Base-by-base conservation (phyloP, 2,797 vertebrate species). In the Jordanella pulchra region DNA sequence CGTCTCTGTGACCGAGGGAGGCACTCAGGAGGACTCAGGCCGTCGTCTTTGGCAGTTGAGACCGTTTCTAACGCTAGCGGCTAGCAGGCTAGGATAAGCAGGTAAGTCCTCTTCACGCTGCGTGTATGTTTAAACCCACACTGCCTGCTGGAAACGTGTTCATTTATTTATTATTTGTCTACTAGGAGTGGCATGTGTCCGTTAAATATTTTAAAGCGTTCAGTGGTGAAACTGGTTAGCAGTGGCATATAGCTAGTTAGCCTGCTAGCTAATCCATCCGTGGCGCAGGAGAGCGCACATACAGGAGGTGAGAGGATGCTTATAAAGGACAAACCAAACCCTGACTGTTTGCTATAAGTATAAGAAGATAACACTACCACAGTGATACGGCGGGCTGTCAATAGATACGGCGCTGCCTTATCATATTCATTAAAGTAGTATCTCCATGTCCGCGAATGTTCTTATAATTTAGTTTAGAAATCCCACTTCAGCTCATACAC, bases 201-300 rank as follows among this genome's bases (percentile, higher is more conserved):
- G 9, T 35, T 6, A 0, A 1, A 42, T 13, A 73, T 76, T 51
- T 1, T 12, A 2, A 71, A 3, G 35, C 35, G 44, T 11, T 58
- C 66, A 65, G 27, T 7, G 25, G 28, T 6, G 15, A 32, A 71
- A 75, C 71, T 85, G 32, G 77, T 79, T 86, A 90, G 90, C 87
- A 66, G 67, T 71, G 56, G 68, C 21, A 45, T n/a, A 32, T n/a
- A 32, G 71, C 77, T 72, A 53, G 78, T 67, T 87, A 80, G 79
- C 69, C 67, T 70, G 58, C 51, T 76, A 78, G 89, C 88, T 91
- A 92, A 91, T 91, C 89, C 82, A 78, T 27, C 70, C 66, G 77
- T 92, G 91, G 89, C 92, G 92, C 89, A 90, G 77, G 73, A 85
- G 66, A 71, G 35, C 86, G 18, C 56, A 15, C 44, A 44, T 68